Percentiles rank a stretch among this genome's conserved stretches.
Evolutionary conservation across 2,797 vertebrate species (phyloP).

Genomic region (Aldrovandia affinis): DNA sequence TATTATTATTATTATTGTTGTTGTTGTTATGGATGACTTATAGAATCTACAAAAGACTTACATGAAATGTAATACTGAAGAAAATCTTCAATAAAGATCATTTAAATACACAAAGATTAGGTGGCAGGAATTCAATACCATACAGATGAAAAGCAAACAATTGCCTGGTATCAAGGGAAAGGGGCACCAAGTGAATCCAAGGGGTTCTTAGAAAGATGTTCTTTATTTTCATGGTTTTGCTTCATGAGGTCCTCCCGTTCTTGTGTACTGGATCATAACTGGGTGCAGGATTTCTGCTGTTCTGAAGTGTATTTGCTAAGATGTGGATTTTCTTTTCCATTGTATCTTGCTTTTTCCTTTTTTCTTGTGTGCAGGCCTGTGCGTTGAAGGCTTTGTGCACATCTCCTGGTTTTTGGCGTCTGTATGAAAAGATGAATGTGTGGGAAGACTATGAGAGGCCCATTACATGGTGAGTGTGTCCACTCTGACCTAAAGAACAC

Average conservation of each 20-base stretch:
- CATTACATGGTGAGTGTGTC: neutral
- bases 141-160: neutral
- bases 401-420: neutral
- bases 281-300: neutral
- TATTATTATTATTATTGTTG: too few relatives aligned
- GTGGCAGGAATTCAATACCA: neutral
- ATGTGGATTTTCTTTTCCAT: neutral
- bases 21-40: too few relatives aligned
- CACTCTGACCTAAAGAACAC: neutral
- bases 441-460: neutral
- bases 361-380: neutral
- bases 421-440: neutral
- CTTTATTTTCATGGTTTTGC: neutral
- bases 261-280: neutral
- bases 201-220: neutral
- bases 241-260: neutral
- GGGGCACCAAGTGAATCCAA: neutral
- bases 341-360: neutral
- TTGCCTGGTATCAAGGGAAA: neutral
- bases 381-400: neutral
- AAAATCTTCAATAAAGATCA: too few relatives aligned
- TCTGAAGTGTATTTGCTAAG: neutral
- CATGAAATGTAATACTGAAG: too few relatives aligned
- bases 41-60: too few relatives aligned
- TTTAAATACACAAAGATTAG: neutral